phyloP scores from a whole-genome alignment of 2,888 invertebrate species.

The Plebejus anna region DNA sequence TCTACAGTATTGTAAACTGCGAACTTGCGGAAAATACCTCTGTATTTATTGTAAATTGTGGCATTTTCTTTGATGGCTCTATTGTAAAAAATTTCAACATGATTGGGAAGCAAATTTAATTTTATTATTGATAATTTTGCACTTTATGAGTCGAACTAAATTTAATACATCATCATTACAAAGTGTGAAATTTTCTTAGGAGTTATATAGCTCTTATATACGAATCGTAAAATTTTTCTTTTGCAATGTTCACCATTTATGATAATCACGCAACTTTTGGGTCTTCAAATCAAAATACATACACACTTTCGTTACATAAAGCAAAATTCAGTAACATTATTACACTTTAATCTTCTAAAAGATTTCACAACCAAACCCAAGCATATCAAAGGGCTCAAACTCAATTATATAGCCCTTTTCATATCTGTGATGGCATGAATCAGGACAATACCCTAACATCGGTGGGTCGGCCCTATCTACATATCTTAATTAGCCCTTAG shows the following conservation, averaged over 20 bases:
- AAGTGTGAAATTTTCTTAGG: too few species aligned
- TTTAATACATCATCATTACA: too few species aligned
- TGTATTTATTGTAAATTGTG: background rate
- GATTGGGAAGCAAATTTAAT: background rate
- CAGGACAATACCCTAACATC: constrained; percentile 65
- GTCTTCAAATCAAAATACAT: too few species aligned
- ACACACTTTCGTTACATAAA: too few species aligned
- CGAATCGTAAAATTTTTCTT: too few species aligned
- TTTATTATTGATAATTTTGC: background rate
- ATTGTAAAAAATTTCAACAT: too few species aligned
- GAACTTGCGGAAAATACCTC: background rate
- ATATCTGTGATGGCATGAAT: constrained; percentile 36
- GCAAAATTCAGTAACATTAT: background rate
- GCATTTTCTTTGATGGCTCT: background rate
- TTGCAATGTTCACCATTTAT: too few species aligned
- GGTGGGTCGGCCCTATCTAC: constrained; percentile 69
- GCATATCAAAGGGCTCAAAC: background rate
- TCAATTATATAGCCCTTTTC: constrained; percentile 28
- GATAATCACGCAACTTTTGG: too few species aligned
- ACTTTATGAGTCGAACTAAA: too few species aligned
- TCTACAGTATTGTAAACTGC: background rate
- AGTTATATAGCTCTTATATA: too few species aligned
- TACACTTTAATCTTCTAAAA: background rate
- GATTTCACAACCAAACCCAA: background rate
- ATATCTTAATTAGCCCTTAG: constrained; percentile 70